A percentile compares a stretch with the other conserved stretches of the same genome.
These are phyloP conservation scores for Hemibagrus guttatus DNA, from an alignment of 2,797 vertebrate species.

Conservation along the genomic window DNA sequence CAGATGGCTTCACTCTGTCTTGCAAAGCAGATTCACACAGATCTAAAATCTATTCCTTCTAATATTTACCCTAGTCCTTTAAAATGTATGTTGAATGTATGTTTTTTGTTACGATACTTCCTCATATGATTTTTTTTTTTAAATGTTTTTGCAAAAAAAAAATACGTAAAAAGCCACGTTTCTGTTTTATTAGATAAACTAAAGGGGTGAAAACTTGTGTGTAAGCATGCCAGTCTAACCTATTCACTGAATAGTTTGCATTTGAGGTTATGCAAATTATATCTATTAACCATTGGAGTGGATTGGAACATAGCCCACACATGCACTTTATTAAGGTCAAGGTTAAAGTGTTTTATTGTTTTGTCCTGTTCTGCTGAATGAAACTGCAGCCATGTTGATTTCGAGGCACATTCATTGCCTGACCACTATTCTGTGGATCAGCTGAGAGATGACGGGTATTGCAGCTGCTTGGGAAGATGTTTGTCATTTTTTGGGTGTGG, in stretches of 20 bases:
- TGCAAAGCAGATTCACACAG: neutral
- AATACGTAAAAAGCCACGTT: no score
- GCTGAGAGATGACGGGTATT: neutral
- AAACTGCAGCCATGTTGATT: neutral
- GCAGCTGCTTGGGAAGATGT: neutral
- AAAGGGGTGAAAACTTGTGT: neutral
- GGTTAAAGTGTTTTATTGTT: conserved; percentile 8
- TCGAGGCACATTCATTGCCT: neutral
- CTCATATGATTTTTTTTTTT: neutral
- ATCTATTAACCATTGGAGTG: conserved; percentile 1
- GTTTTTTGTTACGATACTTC: neutral
- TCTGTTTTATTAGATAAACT: neutral
- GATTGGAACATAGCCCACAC: conserved; percentile 6
- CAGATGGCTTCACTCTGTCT: no score
- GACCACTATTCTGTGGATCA: neutral
- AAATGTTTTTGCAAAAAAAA: no score
- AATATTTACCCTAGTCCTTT: neutral
- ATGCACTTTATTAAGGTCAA: conserved; percentile 27
- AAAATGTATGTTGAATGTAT: no score
- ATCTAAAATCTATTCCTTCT: neutral
- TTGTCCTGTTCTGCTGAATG: conserved; percentile 19
- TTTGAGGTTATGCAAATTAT: conserved; percentile 2
- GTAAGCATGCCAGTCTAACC: neutral
- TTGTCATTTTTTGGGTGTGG: neutral
- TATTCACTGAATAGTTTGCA: neutral